Evolutionary conservation across 2,797 vertebrate species (phyloP).

Genomic region (Phataginus tricuspis): DNA sequence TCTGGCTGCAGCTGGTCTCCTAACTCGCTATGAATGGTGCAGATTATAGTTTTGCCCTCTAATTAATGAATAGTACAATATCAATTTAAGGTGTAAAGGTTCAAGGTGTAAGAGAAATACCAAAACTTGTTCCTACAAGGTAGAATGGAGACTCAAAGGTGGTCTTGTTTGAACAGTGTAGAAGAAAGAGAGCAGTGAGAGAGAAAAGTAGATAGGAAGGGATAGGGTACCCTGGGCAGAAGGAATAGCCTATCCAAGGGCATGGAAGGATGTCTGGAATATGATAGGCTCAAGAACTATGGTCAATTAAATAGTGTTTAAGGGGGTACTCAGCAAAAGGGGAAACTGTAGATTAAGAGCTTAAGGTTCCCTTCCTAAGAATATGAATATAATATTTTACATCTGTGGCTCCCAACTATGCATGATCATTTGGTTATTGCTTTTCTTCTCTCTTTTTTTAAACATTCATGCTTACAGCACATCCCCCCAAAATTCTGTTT

Average conservation of each 20-base stretch:
- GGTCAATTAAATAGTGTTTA: neutral
- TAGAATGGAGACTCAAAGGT: neutral
- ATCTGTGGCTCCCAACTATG: neutral
- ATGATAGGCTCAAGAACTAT: neutral
- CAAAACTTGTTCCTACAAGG: neutral
- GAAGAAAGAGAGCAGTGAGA: neutral
- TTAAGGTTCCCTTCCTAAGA: neutral
- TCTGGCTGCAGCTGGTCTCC: neutral
- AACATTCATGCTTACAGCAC: neutral
- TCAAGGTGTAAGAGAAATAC: conserved; percentile 8
- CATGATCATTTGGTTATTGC: neutral
- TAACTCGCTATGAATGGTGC: neutral
- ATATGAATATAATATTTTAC: neutral
- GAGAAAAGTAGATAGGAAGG: neutral
- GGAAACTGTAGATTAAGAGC: neutral
- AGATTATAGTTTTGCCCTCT: neutral
- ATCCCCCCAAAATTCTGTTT: neutral
- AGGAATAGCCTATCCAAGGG: neutral
- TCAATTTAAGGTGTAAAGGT: neutral
- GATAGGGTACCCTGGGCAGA: neutral
- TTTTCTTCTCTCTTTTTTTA: neutral
- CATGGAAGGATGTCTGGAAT: neutral
- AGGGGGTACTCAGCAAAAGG: neutral
- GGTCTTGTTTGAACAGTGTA: neutral
- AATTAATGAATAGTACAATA: neutral